These are phyloP conservation scores for Acyrthosiphon pisum DNA, from an alignment of 1,140 invertebrate genomes.

Conservation along the genomic window DNA sequence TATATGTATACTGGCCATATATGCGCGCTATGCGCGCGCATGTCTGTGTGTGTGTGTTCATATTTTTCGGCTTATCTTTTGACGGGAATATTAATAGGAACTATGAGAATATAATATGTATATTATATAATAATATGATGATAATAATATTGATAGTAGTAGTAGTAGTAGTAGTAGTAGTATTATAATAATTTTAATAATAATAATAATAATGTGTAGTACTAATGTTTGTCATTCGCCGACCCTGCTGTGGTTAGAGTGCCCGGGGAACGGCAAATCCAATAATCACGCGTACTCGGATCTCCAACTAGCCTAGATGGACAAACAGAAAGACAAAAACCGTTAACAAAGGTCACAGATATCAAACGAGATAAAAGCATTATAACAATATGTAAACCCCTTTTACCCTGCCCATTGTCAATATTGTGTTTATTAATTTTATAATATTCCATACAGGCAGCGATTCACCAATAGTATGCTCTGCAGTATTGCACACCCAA, in stretches of 20 bases:
- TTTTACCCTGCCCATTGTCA: background rate
- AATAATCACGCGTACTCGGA: slow-evolving; percentile 66
- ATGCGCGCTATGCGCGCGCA: background rate
- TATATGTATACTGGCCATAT: slow-evolving; percentile 27
- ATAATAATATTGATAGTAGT: background rate
- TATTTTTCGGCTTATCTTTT: slow-evolving; percentile 13
- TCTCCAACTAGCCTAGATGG: slow-evolving; percentile 65
- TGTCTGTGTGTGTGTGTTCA: background rate
- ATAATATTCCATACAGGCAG: no score
- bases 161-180: background rate
- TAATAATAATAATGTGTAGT: slow-evolving; percentile 2
- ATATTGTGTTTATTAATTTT: no score
- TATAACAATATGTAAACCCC: background rate
- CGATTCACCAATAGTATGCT: no score
- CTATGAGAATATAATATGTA: slow-evolving; percentile 30
- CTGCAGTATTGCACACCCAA: no score
- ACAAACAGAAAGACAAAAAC: slow-evolving; percentile 60
- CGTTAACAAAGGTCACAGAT: background rate
- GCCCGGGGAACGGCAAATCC: slow-evolving; percentile 54
- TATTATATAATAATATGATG: background rate
- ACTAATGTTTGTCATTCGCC: slow-evolving; percentile 42
- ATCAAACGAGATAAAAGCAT: background rate
- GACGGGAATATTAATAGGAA: slow-evolving; percentile 35
- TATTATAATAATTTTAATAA: background rate
- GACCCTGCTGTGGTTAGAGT: slow-evolving; percentile 50